Conservation (phyloP, 2,797 vertebrate genomes). For the Dendrocincla fuliginosa region DNA sequence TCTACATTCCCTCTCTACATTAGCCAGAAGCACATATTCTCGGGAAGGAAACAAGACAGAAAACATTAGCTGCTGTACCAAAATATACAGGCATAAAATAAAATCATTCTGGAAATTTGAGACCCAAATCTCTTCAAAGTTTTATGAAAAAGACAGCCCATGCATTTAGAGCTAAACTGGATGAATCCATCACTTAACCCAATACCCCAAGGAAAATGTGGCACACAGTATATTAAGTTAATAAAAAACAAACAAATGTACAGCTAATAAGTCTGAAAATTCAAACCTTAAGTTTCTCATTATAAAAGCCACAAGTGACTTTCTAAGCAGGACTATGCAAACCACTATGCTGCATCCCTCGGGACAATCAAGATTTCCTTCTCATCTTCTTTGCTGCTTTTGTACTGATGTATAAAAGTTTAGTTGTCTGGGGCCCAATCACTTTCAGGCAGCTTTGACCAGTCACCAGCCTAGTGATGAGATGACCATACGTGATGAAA, state of each 20-base stretch:
- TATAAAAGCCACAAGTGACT: constrained; percentile 60
- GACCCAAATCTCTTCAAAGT: not conserved
- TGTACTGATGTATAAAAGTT: constrained; percentile 33
- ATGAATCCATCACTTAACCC: constrained; percentile 13
- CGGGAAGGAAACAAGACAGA: not conserved
- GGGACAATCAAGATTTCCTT: constrained; percentile 36
- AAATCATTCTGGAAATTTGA: not conserved
- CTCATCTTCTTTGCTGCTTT: constrained; percentile 53
- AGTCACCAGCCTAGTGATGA: not conserved
- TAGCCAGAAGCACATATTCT: not conserved
- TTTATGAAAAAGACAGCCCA: not conserved
- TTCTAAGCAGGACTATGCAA: constrained; percentile 46
- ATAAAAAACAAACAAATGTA: constrained; percentile 54
- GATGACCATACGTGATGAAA: constrained; percentile 19
- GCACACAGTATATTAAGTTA: constrained; percentile 23
- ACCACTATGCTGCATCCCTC: not conserved
- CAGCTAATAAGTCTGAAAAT: constrained; percentile 58
- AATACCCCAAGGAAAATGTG: constrained; percentile 34
- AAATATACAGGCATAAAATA: not conserved
- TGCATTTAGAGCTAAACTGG: not conserved
- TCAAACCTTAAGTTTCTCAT: constrained; percentile 56
- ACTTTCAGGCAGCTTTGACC: constrained; percentile 38
- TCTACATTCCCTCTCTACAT: not conserved
- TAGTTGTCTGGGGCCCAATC: not conserved
- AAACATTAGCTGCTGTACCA: not conserved